phyloP scores from a whole-genome alignment of 1,140 invertebrate species.

The Drosophila tani region DNA sequence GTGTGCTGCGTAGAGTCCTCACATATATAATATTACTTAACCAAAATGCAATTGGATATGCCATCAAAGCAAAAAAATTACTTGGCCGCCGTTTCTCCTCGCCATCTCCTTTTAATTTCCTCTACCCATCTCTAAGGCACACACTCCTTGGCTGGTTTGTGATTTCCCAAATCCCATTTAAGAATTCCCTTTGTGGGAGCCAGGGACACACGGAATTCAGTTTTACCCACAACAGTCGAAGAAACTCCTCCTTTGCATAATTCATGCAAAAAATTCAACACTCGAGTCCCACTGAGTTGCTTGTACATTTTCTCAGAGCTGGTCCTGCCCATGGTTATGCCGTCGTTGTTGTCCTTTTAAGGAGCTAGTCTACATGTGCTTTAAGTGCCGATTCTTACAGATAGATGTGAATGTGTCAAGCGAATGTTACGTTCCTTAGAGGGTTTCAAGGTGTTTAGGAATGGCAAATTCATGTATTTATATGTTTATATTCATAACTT shows the following conservation, averaged over 20 bases:
- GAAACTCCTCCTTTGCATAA: conserved; percentile 77
- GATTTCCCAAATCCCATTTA: conserved; percentile 82
- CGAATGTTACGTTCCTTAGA: conserved; percentile 26
- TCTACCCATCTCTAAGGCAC: conserved; percentile 13
- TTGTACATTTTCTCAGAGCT: conserved; percentile 13
- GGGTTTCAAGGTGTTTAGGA: conserved; percentile 2
- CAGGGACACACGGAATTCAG: conserved; percentile 38
- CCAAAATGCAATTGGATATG: conserved; percentile 67
- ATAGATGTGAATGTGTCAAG: conserved; percentile 12
- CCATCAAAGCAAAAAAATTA: conserved; percentile 58
- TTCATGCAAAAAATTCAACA: conserved; percentile 68
- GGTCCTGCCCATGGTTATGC: neutral
- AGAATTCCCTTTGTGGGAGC: conserved; percentile 74
- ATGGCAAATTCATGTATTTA: neutral
- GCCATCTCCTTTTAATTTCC: conserved; percentile 43
- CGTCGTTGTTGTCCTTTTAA: conserved; percentile 2
- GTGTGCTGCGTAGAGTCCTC: conserved; percentile 10
- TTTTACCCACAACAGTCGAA: conserved; percentile 59
- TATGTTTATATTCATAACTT: neutral
- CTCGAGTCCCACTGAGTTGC: conserved; percentile 26
- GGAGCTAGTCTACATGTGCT: conserved; percentile 30
- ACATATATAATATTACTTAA: conserved; percentile 63
- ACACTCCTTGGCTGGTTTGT: conserved; percentile 33
- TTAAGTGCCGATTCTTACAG: conserved; percentile 40
- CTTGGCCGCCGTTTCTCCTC: conserved; percentile 26